phyloP scores from a whole-genome alignment of 2,888 invertebrate species.

The Xylota segnis region DNA sequence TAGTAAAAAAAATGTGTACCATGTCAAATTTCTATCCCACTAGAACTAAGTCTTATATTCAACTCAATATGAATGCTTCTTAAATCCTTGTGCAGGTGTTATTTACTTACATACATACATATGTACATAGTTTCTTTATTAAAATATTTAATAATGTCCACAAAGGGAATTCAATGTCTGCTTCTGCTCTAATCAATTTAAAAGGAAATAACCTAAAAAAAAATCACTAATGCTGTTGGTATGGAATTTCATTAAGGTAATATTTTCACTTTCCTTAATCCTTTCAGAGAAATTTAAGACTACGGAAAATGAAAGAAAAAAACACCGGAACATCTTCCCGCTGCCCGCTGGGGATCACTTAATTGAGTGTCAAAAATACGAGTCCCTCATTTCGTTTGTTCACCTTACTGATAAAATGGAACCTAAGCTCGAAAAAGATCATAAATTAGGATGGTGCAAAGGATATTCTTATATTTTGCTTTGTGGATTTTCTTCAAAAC shows the following conservation, averaged over 20 bases:
- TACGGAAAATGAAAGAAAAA: not conserved
- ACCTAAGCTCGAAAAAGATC: constrained; percentile 28
- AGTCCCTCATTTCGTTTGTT: not conserved
- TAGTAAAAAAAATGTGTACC: too few relatives aligned
- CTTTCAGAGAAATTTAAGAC: not conserved
- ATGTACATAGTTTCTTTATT: too few relatives aligned
- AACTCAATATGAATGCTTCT: too few relatives aligned
- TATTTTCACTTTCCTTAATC: constrained; percentile 16
- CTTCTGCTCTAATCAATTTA: not conserved
- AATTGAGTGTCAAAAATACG: constrained; percentile 11
- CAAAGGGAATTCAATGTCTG: not conserved
- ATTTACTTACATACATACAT: too few relatives aligned
- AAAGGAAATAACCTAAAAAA: not conserved
- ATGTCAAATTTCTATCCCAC: too few relatives aligned
- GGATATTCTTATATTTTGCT: not conserved
- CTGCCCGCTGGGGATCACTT: not conserved
- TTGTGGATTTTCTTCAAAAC: constrained; percentile 8
- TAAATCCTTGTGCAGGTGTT: too few relatives aligned
- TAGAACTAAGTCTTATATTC: too few relatives aligned
- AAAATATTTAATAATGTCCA: constrained; percentile 9
- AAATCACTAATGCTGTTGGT: not conserved
- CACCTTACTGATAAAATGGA: not conserved
- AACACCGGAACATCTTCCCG: not conserved
- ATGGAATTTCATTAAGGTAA: constrained; percentile 14
- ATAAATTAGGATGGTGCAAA: constrained; percentile 29